A percentile compares a stretch with the other conserved stretches of the same genome.
Conservation (phyloP, 2,888 invertebrate genomes). For the Phyllotreta striolata region DNA sequence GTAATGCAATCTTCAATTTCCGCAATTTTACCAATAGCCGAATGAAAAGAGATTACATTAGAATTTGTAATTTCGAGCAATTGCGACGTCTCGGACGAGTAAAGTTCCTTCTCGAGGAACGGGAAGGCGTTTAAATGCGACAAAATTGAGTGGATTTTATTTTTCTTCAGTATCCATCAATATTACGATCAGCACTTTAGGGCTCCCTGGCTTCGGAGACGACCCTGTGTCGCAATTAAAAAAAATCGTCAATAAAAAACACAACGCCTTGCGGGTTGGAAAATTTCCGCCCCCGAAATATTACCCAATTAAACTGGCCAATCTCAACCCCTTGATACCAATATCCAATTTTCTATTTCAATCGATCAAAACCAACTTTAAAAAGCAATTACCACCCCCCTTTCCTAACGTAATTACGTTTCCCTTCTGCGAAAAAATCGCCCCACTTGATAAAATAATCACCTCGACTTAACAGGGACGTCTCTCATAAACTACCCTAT, state of each 20-base stretch:
- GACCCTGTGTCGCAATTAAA: conserved; percentile 3
- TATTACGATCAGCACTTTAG: too few species aligned
- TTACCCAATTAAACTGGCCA: conserved; percentile 39
- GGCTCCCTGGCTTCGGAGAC: not conserved
- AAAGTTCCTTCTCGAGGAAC: conserved; percentile 16
- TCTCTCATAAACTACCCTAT: not conserved
- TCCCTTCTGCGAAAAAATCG: conserved; percentile 52
- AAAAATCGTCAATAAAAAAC: conserved; percentile 9
- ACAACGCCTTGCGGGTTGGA: conserved; percentile 17
- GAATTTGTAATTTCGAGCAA: conserved; percentile 31
- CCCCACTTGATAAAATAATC: conserved; percentile 40
- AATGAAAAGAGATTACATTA: conserved; percentile 33
- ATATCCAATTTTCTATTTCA: conserved; percentile 45
- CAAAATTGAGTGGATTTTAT: not conserved
- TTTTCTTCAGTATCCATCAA: too few species aligned
- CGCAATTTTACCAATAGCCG: conserved; percentile 23
- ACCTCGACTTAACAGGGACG: conserved; percentile 30
- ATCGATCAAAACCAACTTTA: conserved; percentile 54
- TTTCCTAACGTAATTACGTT: conserved; percentile 59
- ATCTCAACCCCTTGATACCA: conserved; percentile 41
- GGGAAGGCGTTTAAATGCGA: conserved; percentile 10
- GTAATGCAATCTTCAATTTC: conserved; percentile 22
- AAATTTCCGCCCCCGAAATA: conserved; percentile 21
- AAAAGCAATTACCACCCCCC: conserved; percentile 60
- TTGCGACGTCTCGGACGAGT: conserved; percentile 10